phyloP scores from a whole-genome alignment of 2,888 invertebrate genomes.

The Drosophila robusta region DNA sequence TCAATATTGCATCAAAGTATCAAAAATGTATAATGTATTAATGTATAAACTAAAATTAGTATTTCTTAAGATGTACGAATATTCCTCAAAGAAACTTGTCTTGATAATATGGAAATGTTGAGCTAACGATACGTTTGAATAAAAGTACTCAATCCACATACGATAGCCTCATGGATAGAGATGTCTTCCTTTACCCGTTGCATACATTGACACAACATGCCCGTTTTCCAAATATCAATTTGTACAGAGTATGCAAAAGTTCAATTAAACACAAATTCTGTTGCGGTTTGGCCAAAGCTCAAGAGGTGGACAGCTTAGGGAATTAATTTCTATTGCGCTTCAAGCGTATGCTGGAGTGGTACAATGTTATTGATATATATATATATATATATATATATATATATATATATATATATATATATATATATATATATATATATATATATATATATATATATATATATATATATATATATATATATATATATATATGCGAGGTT shows the following conservation, averaged over 20 bases:
- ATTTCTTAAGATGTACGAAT: too few relatives aligned
- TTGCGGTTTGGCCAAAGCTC: slow-evolving; percentile 9
- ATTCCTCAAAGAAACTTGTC: too few relatives aligned
- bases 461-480: not conserved
- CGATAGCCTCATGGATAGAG: too few relatives aligned
- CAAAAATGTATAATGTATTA: too few relatives aligned
- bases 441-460: not conserved
- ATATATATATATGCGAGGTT: too few relatives aligned
- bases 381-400: not conserved
- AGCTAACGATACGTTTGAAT: too few relatives aligned
- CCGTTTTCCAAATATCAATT: not conserved
- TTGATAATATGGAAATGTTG: too few relatives aligned
- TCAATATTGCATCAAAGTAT: too few relatives aligned
- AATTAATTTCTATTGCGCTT: slow-evolving; percentile 25
- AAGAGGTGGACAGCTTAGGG: slow-evolving; percentile 23
- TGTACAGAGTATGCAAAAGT: not conserved
- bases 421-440: too few relatives aligned
- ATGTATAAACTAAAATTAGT: too few relatives aligned
- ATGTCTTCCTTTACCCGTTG: too few relatives aligned
- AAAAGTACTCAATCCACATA: too few relatives aligned
- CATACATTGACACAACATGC: not conserved
- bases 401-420: not conserved
- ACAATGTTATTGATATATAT: not conserved
- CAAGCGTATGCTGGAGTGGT: slow-evolving; percentile 21
- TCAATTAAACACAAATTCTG: slow-evolving; percentile 21